Base-by-base conservation (phyloP, 2,113 vertebrate species). In the Ochotona curzoniae region DNA sequence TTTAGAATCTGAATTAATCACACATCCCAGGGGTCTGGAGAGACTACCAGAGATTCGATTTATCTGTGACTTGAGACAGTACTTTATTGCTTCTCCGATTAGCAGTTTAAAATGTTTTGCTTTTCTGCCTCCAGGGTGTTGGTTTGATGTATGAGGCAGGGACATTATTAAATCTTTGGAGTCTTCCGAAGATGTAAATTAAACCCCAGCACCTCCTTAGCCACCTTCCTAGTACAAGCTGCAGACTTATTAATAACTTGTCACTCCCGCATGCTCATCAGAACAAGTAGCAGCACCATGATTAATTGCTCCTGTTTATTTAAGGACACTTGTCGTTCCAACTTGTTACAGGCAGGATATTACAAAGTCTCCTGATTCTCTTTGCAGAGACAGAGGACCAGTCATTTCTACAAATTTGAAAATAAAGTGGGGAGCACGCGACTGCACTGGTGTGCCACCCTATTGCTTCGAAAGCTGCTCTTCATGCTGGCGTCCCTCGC, bases 121-220 rank as follows among this genome's bases (percentile, higher is more conserved):
- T 91, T 96, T 96, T 87, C 96, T 94, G 94, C 95, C 89, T 91
- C 91, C 0, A 20, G 38, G 84, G 63, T 88, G 76, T 92, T 83
- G 87, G 57, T 70, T 69, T 96, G 91, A 97, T 95, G 57, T 92
- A 96, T 92, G 96, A 98, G 93, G 88, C 95, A 95, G 85, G 61
- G 57, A 95, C 96, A 98, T 95, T 95, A 96, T 96, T 98, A 97
- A 97, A 98, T 97, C 95, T 96, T 95, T 28, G 32, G 88, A 94
- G 79, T 30, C 73, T 97, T 95, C 97, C 21, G 49, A 79, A 97
- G 96, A 97, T 96, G 96, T 95, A 97, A 97, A 96, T 97, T 96
- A 97, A 97, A 89, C 93, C 70, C 86, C 80, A 61, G 90, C 76
- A 87, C 83, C 85, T 96, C 93, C 92, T 75, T 76, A 94, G 91